These are phyloP conservation scores for Acrocephalus scirpaceus DNA, from an alignment of 2,797 vertebrate species.

Conservation along the genomic window DNA sequence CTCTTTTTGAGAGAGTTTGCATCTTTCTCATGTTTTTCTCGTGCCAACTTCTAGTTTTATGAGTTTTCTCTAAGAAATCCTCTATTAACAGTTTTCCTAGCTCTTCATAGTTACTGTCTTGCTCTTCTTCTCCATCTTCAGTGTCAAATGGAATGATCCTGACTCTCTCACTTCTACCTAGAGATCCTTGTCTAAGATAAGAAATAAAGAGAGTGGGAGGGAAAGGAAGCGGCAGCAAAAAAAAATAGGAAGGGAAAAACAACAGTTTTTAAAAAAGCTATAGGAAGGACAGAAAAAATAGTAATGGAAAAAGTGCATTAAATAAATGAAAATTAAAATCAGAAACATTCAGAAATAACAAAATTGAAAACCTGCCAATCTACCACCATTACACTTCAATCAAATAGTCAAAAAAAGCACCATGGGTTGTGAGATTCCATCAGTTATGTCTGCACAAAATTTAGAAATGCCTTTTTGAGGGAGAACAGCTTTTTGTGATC, in stretches of 20 bases:
- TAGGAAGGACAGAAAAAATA: constrained; percentile 56
- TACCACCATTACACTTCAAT: background rate
- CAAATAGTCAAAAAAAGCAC: background rate
- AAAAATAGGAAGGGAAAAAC: background rate
- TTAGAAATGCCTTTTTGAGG: constrained; percentile 19
- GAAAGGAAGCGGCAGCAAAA: constrained; percentile 66
- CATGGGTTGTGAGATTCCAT: background rate
- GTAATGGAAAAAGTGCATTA: constrained; percentile 34
- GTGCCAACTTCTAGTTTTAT: constrained; percentile 85
- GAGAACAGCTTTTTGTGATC: constrained; percentile 23
- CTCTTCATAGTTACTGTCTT: constrained; percentile 83
- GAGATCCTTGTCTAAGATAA: constrained; percentile 75
- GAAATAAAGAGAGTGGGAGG: constrained; percentile 17
- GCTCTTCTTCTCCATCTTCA: constrained; percentile 85
- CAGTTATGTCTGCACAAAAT: constrained; percentile 15
- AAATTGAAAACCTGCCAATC: constrained; percentile 7
- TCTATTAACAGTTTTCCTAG: constrained; percentile 80
- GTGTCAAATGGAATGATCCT: constrained; percentile 89
- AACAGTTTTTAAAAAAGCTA: constrained; percentile 37
- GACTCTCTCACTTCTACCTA: constrained; percentile 80
- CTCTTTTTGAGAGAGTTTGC: constrained; percentile 40
- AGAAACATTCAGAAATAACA: background rate
- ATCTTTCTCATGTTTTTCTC: constrained; percentile 67
- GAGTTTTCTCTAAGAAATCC: constrained; percentile 84
- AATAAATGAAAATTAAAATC: background rate